Base-by-base conservation (phyloP, 1,140 invertebrate species). In the honey bee (Apis mellifera) region DNA sequence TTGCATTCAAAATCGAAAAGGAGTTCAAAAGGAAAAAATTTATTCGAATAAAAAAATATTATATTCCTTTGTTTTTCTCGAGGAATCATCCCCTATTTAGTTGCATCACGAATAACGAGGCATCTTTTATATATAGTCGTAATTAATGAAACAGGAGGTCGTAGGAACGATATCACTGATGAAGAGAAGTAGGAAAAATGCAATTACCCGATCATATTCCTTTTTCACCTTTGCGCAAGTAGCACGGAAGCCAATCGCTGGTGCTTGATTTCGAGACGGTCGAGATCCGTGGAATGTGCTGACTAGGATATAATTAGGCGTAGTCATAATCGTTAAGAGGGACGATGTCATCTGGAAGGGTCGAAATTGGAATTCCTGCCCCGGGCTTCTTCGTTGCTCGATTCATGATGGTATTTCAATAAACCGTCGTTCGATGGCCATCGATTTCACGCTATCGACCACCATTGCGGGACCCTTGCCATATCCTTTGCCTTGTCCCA, bases 361-460 rank as follows among this genome's bases (percentile, higher is more conserved):
- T 89, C 81, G 78, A 90, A 90, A 90, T 90, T 90, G 90, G 64
- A 90, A 91, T 90, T 91, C 89, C 86, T 64, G 23, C 59, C 73
- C 57, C 52, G 80, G 65, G 65, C 66, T 81, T 86, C 82, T 85
- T 85, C 88, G 81, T 81, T 68, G 74, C 82, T 84, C 60, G 74
- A 78, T 86, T 85, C 84, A 84, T 90, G 87, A 91, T 84, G 89
- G 89, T 75, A 91, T 90, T 90, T 90, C 89, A 86, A 91, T 90
- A 90, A 88, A 71, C 77, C 65, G 70, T 72, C 74, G 54, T 70
- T 84, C 66, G 59, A 26, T 65, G 59, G 62, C 26, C 9, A 83
- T 59, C 71, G 69, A 78, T 77, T 64, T 52, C 52, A 12, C 54
- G 60, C 57, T 83, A 23, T 42, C 57, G n/a, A n/a, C 78, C 19